These are phyloP conservation scores for Leuctra nigra DNA, from an alignment of 2,888 invertebrate genomes.

Conservation along the genomic window DNA sequence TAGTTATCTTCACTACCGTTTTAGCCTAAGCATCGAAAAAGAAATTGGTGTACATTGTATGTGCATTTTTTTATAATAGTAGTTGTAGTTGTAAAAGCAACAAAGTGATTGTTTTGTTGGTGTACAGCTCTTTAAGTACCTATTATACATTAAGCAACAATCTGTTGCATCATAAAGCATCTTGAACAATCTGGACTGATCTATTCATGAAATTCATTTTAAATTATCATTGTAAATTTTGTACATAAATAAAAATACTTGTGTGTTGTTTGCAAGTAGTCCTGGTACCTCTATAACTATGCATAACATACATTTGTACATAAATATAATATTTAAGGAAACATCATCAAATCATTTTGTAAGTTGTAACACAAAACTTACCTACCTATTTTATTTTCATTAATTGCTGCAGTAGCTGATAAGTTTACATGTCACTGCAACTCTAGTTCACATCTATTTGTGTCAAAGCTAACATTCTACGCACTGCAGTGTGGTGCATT, in stretches of 20 bases:
- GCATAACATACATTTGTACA: conserved; percentile 27
- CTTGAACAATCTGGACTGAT: conserved; percentile 29
- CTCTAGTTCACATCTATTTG: too few relatives aligned
- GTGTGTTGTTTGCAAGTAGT: conserved; percentile 30
- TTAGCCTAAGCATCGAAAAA: conserved; percentile 8
- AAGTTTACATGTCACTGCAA: too few relatives aligned
- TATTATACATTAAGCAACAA: conserved; percentile 26
- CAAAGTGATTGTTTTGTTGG: conserved; percentile 25
- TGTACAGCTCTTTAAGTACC: conserved; percentile 28
- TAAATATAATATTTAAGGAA: conserved; percentile 20
- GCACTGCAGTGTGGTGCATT: too few relatives aligned
- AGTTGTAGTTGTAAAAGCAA: conserved; percentile 24
- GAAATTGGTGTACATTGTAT: conserved; percentile 24
- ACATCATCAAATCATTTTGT: conserved; percentile 12
- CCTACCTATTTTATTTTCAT: too few relatives aligned
- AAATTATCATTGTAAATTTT: conserved; percentile 30
- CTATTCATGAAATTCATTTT: conserved; percentile 28
- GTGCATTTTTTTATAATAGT: conserved; percentile 23
- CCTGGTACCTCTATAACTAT: conserved; percentile 29
- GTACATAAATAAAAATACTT: conserved; percentile 29
- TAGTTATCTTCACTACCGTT: too few relatives aligned
- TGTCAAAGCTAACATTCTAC: too few relatives aligned
- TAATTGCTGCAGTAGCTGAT: too few relatives aligned
- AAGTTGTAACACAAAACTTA: too few relatives aligned
- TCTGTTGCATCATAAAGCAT: conserved; percentile 29